Percentiles rank a stretch among this genome's conserved stretches.
Conservation (phyloP, 2,113 vertebrate species). For the Columba janthina region DNA sequence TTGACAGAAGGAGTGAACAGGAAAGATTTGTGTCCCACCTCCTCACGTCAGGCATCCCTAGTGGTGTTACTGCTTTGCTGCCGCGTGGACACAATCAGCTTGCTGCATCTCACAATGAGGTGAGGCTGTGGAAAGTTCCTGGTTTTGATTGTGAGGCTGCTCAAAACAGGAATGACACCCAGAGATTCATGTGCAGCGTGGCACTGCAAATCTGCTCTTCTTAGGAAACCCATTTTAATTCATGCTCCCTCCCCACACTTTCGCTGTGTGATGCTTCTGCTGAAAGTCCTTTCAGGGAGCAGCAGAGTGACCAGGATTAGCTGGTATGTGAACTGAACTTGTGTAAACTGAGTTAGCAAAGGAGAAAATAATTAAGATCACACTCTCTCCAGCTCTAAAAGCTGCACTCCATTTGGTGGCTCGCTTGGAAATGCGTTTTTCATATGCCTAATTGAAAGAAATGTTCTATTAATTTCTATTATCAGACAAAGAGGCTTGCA, state of each 20-base stretch:
- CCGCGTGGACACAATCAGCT: not conserved
- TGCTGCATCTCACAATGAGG: not conserved
- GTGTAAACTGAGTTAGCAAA: not conserved
- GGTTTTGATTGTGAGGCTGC: not conserved
- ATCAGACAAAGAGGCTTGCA: not conserved
- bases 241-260: not conserved
- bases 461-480: not conserved
- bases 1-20: not conserved
- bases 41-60: not conserved
- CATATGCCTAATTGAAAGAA: not conserved
- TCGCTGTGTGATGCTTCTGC: not conserved
- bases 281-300: not conserved
- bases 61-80: not conserved
- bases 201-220: not conserved
- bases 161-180: not conserved
- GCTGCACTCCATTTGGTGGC: rapidly evolving
- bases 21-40: not conserved
- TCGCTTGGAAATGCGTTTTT: constrained; percentile 28
- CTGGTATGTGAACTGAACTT: not conserved
- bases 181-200: not conserved
- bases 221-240: not conserved
- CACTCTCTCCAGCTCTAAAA: not conserved
- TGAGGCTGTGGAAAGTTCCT: not conserved
- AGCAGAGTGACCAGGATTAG: not conserved
- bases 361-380: not conserved